Base-by-base conservation (phyloP, 2,888 invertebrate species). In the Gastracanthus pulcherrimus region DNA sequence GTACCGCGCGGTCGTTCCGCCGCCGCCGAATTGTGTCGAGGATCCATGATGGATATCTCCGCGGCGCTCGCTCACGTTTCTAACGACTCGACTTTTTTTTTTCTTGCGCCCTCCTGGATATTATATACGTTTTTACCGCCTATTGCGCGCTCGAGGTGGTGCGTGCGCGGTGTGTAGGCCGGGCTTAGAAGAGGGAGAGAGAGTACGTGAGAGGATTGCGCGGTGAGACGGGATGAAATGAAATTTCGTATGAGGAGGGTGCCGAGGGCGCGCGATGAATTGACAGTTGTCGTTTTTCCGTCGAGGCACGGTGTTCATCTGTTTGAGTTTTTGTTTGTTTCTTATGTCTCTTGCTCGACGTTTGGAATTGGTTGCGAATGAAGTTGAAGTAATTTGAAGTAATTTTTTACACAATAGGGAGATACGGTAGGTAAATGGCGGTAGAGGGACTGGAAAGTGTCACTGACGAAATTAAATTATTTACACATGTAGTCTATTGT, bases 11-110 rank as follows among this genome's bases (percentile, higher is more conserved):
- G 71, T 2, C 45, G 45, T 38, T 48, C 48, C 38, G 55, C 83
- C 81, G 87, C 81, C 85, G 85, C 83, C 85, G 84, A 89, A 89
- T 89, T 87, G 88, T 88, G 89, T 89, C 88, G 88, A 89, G 88
- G 88, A 89, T 89, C 86, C 87, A 84, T 86, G 88, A 88, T 86
- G 84, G 82, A 83, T 86, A 87, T 86, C 86, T 83, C 41, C 38
- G 9, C 45, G n/a, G 19, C 26, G 6, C 31, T n/a, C n/a, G 3
- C 41, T 55, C 36, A n/a, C 58, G 38, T 34, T 36, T 29, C 48
- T 48, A 55, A 55, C 71, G 55, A 70, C 26, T 58, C 55, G 29
- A 41, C 26, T 41, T 16, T 48, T 48, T 41, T 31, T 64, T 64
- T 64, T 58, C 19, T 11, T 13, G 1, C 34, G 13, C 29, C 3